A percentile compares a stretch with the other conserved stretches of the same genome.
Conservation (phyloP, 2,888 invertebrate genomes). For the Eulithis prunata region DNA sequence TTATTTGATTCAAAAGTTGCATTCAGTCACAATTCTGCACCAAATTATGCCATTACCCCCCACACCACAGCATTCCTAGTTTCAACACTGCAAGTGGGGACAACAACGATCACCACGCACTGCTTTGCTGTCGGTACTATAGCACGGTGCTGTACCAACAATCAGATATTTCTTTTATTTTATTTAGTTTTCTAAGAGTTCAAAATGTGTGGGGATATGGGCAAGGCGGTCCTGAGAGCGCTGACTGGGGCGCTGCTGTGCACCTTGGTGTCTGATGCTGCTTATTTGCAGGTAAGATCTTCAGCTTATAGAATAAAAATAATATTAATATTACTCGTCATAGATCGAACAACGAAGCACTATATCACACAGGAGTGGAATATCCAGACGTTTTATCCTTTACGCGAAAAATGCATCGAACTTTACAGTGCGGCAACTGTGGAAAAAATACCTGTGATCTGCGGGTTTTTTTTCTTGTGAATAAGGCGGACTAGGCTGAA, state of each 20-base stretch:
- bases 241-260: conserved; percentile 76
- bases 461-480: no score
- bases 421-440: no score
- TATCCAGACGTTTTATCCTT: no score
- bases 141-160: conserved; percentile 33
- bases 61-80: conserved; percentile 33
- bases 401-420: no score
- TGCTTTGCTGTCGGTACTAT: conserved; percentile 17
- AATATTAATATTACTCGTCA: no score
- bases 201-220: conserved; percentile 80
- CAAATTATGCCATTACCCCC: conserved; percentile 28
- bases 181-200: conserved; percentile 14
- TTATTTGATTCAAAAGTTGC: no score
- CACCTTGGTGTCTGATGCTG: conserved; percentile 76
- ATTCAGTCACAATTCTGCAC: not conserved
- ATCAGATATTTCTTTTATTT: conserved; percentile 16
- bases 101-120: conserved; percentile 29
- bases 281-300: conserved; percentile 71
- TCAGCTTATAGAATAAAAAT: no score
- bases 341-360: no score
- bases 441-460: no score
- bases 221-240: conserved; percentile 76
- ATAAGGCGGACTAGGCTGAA: no score
- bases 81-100: conserved; percentile 34
- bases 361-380: no score